Percentiles rank a stretch among this genome's conserved stretches.
Evolutionary conservation across 2,113 vertebrate species (phyloP).

Genomic region (Phaethornis superciliosus): DNA sequence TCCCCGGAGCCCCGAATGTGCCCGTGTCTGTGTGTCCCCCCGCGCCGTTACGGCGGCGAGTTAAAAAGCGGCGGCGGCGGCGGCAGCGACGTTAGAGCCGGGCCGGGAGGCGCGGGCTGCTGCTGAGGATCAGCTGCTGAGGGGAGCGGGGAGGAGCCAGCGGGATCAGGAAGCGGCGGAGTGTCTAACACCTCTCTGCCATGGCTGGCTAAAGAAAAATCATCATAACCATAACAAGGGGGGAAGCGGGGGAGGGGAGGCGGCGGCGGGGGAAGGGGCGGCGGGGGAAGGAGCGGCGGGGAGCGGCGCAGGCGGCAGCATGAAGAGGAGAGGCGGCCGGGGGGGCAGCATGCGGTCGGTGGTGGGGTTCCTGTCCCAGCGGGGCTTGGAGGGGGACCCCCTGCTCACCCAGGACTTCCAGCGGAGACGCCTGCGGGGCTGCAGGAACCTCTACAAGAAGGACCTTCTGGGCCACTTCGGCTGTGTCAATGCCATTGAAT

Average conservation of each 20-base stretch:
- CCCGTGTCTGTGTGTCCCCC: no score
- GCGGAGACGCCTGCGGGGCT: constrained; percentile 89
- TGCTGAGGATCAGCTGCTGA: constrained; percentile 78
- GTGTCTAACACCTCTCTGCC: constrained; percentile 76
- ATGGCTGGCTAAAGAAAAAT: constrained; percentile 76
- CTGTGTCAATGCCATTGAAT: constrained; percentile 99
- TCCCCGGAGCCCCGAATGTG: no score
- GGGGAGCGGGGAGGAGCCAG: constrained; percentile 71
- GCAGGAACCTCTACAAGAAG: constrained; percentile 94
- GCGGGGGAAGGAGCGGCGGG: not conserved
- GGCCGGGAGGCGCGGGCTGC: constrained; percentile 54
- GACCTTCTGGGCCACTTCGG: constrained; percentile 97
- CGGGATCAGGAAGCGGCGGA: constrained; percentile 74
- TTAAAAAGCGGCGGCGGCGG: not conserved
- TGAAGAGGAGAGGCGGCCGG: constrained; percentile 86
- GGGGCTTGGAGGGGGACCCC: constrained; percentile 87
- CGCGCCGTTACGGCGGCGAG: not conserved
- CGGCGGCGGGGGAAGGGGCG: constrained; percentile 45
- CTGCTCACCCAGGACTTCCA: constrained; percentile 95
- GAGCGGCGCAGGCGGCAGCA: constrained; percentile 61
- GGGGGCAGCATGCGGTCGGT: constrained; percentile 88
- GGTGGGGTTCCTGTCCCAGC: constrained; percentile 95
- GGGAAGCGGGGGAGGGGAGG: constrained; percentile 40
- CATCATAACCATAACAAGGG: constrained; percentile 71
- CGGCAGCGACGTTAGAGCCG: not conserved